Evolutionary conservation across 2,797 vertebrate genomes (phyloP), one percentile per base, ranked within the genome.

Genomic region (Ceryle rudis): DNA sequence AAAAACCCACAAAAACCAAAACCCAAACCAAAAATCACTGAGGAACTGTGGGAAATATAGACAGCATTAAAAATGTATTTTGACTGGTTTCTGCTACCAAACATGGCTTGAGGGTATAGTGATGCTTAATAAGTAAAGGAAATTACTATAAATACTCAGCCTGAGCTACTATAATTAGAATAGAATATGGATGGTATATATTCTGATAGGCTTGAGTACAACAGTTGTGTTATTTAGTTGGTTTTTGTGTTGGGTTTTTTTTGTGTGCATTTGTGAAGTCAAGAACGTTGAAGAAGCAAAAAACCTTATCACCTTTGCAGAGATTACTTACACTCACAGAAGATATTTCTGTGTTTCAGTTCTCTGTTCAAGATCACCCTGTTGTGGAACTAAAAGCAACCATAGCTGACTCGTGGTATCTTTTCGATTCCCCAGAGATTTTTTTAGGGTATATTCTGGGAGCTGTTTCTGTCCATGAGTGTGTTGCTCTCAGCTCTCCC

Each of bases 31-130:
- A 86, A 69, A 46, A 64, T 81, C 58, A 22, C 15, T 62, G 47
- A 29, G 80, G 11, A 89, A 46, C 67, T 18, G 9, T 73, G 8
- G 60, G 74, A 85, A 95, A 88, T 90, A 86, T 2, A 67, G 78
- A 75, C 46, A 85, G 39, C 81, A 94, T 96, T 93, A 94, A 97
- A 97, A 93, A 84, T 86, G 39, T 60, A 69, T 91, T 94, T 66
- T 74, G 81, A 55, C 75, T 91, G 49, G 14, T 78, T 73, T 90
- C 51, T 89, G 67, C 70, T 57, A 62, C 74, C 69, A 71, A 31
- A 51, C 49, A 89, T 94, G 74, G n/a, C 94, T 94, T 46, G 52
- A 46, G 69, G 86, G 28, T 46, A n/a, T 6, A 81, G 47, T 26
- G 41, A 22, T 90, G 29, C 81, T 88, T 92, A 96, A 69, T 95